Base-by-base conservation (phyloP, 2,888 invertebrate genomes). In the Torymus tubicola region DNA sequence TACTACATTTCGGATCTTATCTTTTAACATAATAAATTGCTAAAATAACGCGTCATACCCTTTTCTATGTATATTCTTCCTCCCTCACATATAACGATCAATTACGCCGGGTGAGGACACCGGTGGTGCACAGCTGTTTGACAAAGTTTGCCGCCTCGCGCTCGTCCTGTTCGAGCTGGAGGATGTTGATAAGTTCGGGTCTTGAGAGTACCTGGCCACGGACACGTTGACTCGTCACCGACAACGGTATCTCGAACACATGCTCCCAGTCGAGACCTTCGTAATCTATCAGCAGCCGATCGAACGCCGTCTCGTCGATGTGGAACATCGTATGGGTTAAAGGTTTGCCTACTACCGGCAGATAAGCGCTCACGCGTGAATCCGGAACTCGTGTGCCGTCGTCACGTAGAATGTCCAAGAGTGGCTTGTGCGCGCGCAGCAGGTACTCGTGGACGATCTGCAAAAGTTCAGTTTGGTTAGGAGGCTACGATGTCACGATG, bases 311-410 rank as follows among this genome's bases (percentile, higher is more conserved):
- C 13, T 95, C 96, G 2, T 64, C 83, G 79, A 96, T 96, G 86
- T 95, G 95, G 87, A 96, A 96, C 96, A 96, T 96, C 10, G 94
- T 93, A 87, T 95, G 94, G 0, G 96, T 90, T 13, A 96, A 90
- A 0, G 94, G 93, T 0, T 89, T 89, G 2, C 83, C 70, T 13
- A 83, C 52, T 10, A 83, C 76, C 0, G 85, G 85, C 5, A 84
- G 12, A 8, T 31, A 16, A 0, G 78, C 82, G 2, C 18, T 13
- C 2, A 81, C n/a, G 0, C 24, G 74, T 16, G 64, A 55, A 57
- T 81, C 76, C 24, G 71, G 64, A n/a, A 53, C 82, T 65, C 42
- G 89, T 91, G 63, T 90, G 78, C 87, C 87, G 31, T 78, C 89
- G 91, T 71, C 89, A 89, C 84, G 90, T 86, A 85, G 87, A 84